Evolutionary conservation across 2,888 invertebrate species (phyloP), one percentile per base, ranked within the genome.

Genomic region (Epsilonema sp.): DNA sequence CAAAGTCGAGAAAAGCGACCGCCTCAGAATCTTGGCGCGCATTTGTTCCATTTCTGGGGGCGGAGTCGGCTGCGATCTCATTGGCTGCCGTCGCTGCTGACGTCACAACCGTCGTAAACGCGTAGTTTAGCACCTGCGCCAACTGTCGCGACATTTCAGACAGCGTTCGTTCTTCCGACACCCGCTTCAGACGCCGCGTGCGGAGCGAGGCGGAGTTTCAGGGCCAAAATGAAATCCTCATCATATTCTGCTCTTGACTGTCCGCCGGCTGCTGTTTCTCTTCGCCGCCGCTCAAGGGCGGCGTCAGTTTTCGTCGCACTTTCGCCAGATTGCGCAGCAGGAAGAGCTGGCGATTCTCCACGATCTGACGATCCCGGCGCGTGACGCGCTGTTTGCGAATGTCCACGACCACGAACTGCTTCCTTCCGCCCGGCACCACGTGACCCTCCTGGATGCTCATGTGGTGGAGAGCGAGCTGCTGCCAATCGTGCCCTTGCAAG

Each of bases 401-500:
- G 16, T 46, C 47, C 40, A 3, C 38, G 38, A n/a, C 40, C 16
- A 16, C 26, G 41, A 21, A n/a, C n/a, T n/a, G n/a, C n/a, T n/a
- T n/a, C n/a, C n/a, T n/a, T n/a, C n/a, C n/a, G n/a, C 19, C 21
- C 21, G 19, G 5, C 39, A 5, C 20, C 20, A 8, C 20, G 8
- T 13, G 19, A 8, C n/a, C 39, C n/a, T n/a, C n/a, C n/a, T n/a
- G n/a, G n/a, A n/a, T n/a, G n/a, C n/a, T n/a, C 19, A 24, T 8
- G n/a, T n/a, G 44, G 23, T 3, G 37, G 21, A 3, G 21, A 19
- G 11, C 2, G 65, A n/a, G n/a, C n/a, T n/a, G n/a, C 66, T 50
- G 42, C 65, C 65, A 45, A 92, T 90, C 0, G 90, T 84, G 5
- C 90, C 90, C 26, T 90, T 77, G 63, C 92, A 94, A 54, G 79